Evolutionary conservation across 2,113 vertebrate species (phyloP).

Genomic region (Eleginops maclovinus): DNA sequence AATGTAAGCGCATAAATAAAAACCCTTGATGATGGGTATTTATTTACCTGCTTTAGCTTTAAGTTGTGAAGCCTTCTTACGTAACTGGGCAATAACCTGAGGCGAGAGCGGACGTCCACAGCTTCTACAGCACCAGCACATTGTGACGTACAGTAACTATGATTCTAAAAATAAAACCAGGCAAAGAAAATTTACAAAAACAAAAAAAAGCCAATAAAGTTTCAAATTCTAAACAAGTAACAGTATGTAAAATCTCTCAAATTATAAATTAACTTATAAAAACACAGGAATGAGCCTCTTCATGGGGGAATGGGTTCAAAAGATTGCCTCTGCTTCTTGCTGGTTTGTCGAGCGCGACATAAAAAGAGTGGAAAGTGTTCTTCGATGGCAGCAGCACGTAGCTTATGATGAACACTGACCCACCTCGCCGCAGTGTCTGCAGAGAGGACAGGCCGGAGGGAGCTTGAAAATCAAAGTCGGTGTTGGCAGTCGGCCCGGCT

Average conservation of each 20-base stretch:
- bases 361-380: slow-evolving; percentile 21
- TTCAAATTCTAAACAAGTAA: slow-evolving; percentile 14
- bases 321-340: slow-evolving; percentile 39
- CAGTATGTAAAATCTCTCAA: slow-evolving; percentile 51
- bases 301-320: slow-evolving; percentile 31
- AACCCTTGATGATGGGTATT: slow-evolving; percentile 4
- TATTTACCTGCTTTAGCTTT: neutral
- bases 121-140: slow-evolving; percentile 33
- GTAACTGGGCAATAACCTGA: slow-evolving; percentile 18
- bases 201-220: neutral
- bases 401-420: slow-evolving; percentile 59
- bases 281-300: slow-evolving; percentile 64
- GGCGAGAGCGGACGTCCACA: slow-evolving; percentile 9
- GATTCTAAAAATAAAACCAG: slow-evolving; percentile 25
- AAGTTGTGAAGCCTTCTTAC: slow-evolving; percentile 15
- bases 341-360: slow-evolving; percentile 26
- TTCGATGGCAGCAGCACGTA: slow-evolving; percentile 41
- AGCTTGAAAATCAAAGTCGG: slow-evolving; percentile 35
- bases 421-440: slow-evolving; percentile 19
- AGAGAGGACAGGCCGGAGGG: slow-evolving; percentile 35
- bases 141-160: neutral
- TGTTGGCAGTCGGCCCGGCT: slow-evolving; percentile 19
- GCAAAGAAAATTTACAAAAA: slow-evolving; percentile 9
- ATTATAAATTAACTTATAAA: slow-evolving; percentile 70
- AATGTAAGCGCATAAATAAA: slow-evolving; percentile 48